Evolutionary conservation across 2,113 vertebrate genomes (phyloP).

Genomic region (Isichthys henryi): DNA sequence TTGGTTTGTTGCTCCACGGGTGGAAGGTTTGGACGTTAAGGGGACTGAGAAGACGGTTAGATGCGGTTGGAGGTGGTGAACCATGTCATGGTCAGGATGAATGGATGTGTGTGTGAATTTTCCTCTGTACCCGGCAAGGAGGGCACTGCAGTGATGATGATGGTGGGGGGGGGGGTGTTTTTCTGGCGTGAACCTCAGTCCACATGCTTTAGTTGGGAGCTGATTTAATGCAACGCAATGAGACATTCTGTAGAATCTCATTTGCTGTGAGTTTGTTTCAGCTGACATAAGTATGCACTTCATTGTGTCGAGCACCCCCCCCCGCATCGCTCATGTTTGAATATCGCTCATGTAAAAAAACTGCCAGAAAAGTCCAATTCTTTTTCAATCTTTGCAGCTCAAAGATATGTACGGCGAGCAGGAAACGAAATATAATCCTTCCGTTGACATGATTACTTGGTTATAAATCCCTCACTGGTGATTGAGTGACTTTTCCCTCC

Average conservation of each 20-base stretch:
- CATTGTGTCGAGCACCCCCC: background rate
- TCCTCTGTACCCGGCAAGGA: background rate
- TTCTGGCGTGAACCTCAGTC: background rate
- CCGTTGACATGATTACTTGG: conserved; percentile 48
- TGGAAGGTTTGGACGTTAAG: background rate
- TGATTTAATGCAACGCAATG: background rate
- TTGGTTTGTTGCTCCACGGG: background rate
- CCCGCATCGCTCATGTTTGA: conserved; percentile 11
- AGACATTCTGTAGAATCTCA: background rate
- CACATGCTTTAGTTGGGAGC: background rate
- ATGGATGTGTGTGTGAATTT: background rate
- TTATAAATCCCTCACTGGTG: conserved; percentile 41
- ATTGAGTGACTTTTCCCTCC: conserved; percentile 8
- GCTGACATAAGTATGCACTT: background rate
- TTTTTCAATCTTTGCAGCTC: conserved; percentile 42
- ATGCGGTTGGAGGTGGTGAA: background rate
- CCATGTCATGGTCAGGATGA: background rate
- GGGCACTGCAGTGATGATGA: background rate
- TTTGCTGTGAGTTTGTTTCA: background rate
- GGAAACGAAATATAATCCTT: conserved; percentile 52
- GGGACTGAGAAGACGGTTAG: background rate
- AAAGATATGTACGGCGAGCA: conserved; percentile 35
- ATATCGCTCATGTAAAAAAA: conserved; percentile 33
- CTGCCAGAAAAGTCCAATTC: too few relatives aligned
- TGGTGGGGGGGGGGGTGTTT: background rate